Evolutionary conservation across 2,797 vertebrate species (phyloP).

Genomic region (Lacerta agilis): DNA sequence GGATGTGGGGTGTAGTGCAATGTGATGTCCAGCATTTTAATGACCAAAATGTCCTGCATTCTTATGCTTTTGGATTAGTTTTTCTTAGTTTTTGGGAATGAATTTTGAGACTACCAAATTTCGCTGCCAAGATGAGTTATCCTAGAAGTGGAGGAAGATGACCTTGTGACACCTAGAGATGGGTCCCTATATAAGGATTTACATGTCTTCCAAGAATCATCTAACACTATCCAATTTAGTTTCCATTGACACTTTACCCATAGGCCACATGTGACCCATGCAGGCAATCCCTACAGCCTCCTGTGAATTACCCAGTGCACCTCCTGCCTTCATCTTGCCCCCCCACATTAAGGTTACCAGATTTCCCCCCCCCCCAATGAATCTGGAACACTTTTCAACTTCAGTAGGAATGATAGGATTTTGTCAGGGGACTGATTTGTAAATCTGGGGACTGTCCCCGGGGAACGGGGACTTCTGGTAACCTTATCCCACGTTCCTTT

Average conservation of each 20-base stretch:
- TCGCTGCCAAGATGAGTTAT: background rate
- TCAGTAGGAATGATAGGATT: too few relatives aligned
- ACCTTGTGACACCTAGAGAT: too few relatives aligned
- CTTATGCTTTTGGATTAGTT: background rate
- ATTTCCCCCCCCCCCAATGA: too few relatives aligned
- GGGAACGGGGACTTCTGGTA: too few relatives aligned
- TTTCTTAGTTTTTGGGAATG: background rate
- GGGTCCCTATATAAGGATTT: background rate
- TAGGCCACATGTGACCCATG: background rate
- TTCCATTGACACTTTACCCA: background rate
- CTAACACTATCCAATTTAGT: background rate
- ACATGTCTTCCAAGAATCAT: background rate
- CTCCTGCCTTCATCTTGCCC: too few relatives aligned
- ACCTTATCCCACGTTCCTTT: too few relatives aligned
- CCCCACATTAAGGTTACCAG: too few relatives aligned
- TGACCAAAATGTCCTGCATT: background rate
- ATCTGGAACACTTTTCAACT: too few relatives aligned
- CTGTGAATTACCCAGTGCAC: too few relatives aligned
- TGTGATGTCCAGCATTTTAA: slow-evolving; percentile 11
- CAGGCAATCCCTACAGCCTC: too few relatives aligned
- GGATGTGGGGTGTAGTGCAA: background rate
- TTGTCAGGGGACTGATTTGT: too few relatives aligned
- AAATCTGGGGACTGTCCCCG: too few relatives aligned
- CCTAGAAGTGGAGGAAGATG: background rate
- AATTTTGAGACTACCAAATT: background rate